These are phyloP conservation scores for Cryptocheilus praepositus DNA, from an alignment of 2,888 invertebrate species.

Conservation along the genomic window DNA sequence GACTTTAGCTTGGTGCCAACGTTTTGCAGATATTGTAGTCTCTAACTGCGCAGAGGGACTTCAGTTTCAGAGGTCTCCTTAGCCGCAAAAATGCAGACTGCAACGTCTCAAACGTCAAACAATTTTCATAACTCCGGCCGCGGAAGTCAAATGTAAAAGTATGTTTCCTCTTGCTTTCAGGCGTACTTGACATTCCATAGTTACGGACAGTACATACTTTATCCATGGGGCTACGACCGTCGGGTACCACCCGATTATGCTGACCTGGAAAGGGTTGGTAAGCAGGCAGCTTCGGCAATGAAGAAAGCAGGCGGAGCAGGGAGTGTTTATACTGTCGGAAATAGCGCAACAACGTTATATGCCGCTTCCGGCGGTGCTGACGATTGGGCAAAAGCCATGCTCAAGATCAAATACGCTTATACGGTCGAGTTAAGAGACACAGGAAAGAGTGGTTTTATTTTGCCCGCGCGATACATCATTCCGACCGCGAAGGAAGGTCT, in stretches of 20 bases:
- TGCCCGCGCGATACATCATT: conserved; percentile 87
- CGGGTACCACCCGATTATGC: conserved; percentile 82
- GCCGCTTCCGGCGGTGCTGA: conserved; percentile 90
- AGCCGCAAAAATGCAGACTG: too few species aligned
- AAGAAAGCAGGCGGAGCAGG: conserved; percentile 78
- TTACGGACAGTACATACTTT: conserved; percentile 89
- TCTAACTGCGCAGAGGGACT: too few species aligned
- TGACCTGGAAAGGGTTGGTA: conserved; percentile 83
- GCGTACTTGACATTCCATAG: conserved; percentile 89
- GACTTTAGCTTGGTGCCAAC: too few species aligned
- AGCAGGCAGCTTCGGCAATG: conserved; percentile 83
- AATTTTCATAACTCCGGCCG: too few species aligned
- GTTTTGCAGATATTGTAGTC: too few species aligned
- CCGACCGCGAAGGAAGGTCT: conserved; percentile 86
- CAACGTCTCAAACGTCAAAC: too few species aligned
- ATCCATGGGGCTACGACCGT: conserved; percentile 91
- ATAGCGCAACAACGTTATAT: conserved; percentile 86
- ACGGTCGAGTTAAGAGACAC: conserved; percentile 92
- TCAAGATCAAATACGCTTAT: conserved; percentile 90
- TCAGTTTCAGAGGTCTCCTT: too few species aligned
- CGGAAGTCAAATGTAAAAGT: too few species aligned
- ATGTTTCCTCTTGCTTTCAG: conserved; percentile 74
- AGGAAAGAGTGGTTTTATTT: conserved; percentile 89
- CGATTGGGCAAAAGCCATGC: conserved; percentile 93
- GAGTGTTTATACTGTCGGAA: conserved; percentile 82